Evolutionary conservation across 1,140 invertebrate genomes (phyloP).

Genomic region (Drosophila ohnishii): DNA sequence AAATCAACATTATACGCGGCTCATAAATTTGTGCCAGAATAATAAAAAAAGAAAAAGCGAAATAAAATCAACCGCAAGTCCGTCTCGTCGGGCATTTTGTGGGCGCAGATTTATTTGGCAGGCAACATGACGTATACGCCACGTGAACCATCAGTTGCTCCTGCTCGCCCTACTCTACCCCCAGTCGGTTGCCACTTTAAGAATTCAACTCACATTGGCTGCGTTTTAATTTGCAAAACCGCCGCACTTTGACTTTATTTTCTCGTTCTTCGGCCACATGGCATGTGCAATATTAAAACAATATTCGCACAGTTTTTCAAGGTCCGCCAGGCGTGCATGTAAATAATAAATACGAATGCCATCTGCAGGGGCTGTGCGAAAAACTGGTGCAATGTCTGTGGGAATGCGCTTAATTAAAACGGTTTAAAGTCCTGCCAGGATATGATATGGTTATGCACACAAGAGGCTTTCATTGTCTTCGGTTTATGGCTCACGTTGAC

Average conservation of each 20-base stretch:
- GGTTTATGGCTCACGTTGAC: conserved; percentile 17
- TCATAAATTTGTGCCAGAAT: conserved; percentile 64
- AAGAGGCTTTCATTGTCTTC: conserved; percentile 16
- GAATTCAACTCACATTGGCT: conserved; percentile 5
- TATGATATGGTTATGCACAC: neutral
- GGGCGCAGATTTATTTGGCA: conserved; percentile 38
- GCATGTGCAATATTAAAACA: conserved; percentile 45
- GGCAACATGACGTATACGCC: conserved; percentile 58
- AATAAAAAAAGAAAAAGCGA: conserved; percentile 48
- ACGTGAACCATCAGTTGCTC: conserved; percentile 21
- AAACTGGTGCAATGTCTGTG: conserved; percentile 31
- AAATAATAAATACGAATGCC: conserved; percentile 56
- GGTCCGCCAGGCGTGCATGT: conserved; percentile 15
- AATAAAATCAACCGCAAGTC: conserved; percentile 63
- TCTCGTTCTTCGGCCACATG: neutral
- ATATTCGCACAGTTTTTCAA: conserved; percentile 38
- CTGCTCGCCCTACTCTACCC: neutral
- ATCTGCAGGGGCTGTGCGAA: conserved; percentile 22
- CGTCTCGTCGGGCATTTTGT: conserved; percentile 23
- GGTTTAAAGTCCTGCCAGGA: conserved; percentile 32
- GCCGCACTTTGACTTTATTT: conserved; percentile 28
- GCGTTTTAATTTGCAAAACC: conserved; percentile 44
- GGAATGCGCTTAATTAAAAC: conserved; percentile 59
- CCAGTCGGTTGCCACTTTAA: conserved; percentile 16
- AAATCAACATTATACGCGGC: conserved; percentile 71